phyloP scores from a whole-genome alignment of 2,888 invertebrate species.

The Epinotia demarniana region DNA sequence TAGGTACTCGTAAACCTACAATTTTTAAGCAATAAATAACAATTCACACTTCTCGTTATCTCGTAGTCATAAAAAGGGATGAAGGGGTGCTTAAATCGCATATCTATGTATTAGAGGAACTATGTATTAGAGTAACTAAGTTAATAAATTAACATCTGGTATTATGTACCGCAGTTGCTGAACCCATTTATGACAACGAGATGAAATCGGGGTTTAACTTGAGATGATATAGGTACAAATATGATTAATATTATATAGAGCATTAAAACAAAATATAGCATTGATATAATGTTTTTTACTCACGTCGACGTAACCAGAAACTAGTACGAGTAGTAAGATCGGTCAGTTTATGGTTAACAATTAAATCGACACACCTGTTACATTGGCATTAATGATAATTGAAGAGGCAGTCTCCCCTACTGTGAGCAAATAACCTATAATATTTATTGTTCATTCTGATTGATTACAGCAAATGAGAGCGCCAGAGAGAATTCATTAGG shows the following conservation, averaged over 20 bases:
- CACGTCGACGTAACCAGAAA: constrained; percentile 8
- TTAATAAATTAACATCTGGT: neutral
- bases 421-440: constrained; percentile 51
- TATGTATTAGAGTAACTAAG: neutral
- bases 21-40: neutral
- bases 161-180: neutral
- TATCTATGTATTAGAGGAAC: neutral
- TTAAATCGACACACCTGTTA: constrained; percentile 77
- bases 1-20: no score
- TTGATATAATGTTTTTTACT: neutral
- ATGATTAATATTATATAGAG: neutral
- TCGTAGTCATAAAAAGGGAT: neutral
- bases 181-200: neutral
- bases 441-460: constrained; percentile 56
- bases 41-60: neutral
- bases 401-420: constrained; percentile 46
- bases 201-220: neutral
- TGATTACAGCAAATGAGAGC: constrained; percentile 54
- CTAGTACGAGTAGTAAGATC: constrained; percentile 7
- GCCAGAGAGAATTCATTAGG: constrained; percentile 59
- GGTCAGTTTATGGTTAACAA: constrained; percentile 51
- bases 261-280: neutral
- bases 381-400: constrained; percentile 56
- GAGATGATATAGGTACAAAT: neutral
- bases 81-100: neutral